Percentiles rank a stretch among this genome's conserved stretches.
These are phyloP conservation scores for Haliclystus octoradiatus DNA, from an alignment of 30 jellyfish, hydroid and myxozoan species.

Conservation along the genomic window DNA sequence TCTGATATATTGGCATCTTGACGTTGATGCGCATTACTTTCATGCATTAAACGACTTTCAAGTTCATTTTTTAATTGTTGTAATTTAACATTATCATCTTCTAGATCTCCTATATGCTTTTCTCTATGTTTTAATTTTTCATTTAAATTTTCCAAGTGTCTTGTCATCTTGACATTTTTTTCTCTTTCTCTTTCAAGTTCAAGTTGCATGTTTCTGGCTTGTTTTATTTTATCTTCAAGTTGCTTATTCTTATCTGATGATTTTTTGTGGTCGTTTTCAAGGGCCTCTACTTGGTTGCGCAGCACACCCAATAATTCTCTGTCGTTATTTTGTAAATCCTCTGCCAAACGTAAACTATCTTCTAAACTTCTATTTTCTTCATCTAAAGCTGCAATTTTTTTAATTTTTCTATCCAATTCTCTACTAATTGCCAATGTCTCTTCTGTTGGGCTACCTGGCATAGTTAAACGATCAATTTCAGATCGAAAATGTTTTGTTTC, in stretches of 20 bases:
- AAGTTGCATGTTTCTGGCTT: conserved; percentile 9
- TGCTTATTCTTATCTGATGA: conserved; percentile 44
- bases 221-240: conserved; percentile 44
- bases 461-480: conserved; percentile 34
- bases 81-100: conserved; percentile 82
- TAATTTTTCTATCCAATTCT: conserved; percentile 50
- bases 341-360: conserved; percentile 71
- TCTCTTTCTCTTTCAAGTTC: conserved; percentile 63
- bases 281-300: conserved; percentile 42
- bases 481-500: conserved; percentile 36
- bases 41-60: conserved; percentile 35
- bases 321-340: conserved; percentile 77
- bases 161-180: conserved; percentile 24
- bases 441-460: conserved; percentile 24
- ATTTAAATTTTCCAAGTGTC: conserved; percentile 52
- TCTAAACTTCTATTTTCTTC: conserved; percentile 74
- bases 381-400: conserved; percentile 35
- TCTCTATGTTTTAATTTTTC: conserved; percentile 72
- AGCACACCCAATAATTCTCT: conserved; percentile 66
- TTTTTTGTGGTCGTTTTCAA: conserved; percentile 45
- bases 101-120: conserved; percentile 78
- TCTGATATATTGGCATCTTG: background rate
- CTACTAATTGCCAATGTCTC: conserved; percentile 32
- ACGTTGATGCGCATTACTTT: background rate
- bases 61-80: conserved; percentile 67